Evolutionary conservation across 2,888 invertebrate genomes (phyloP), one percentile per base, ranked within the genome.

Genomic region (Apamea crenata): DNA sequence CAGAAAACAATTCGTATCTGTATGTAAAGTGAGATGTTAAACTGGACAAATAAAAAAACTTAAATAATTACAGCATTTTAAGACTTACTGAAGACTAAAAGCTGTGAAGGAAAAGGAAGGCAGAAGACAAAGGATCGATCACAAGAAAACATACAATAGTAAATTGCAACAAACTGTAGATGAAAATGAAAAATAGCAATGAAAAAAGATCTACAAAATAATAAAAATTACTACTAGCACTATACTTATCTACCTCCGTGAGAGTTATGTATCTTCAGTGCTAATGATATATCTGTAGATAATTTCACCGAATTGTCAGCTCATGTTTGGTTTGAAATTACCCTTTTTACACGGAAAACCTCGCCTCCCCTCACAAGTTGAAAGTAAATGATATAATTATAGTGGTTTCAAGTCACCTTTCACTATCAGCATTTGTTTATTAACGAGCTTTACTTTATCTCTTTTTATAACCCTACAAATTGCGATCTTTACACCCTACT

Each of bases 381-480:
- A 25, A 53, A 25, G 8, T 50, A 1, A 53, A 40, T 70, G 0
- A 21, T 32, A 32, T 25, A 16, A 16, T 47, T 6, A 29, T 2
- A 32, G 1, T n/a, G 18, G 21, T 21, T 70, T 14, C 7, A 7
- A 47, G 6, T 29, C 3, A 36, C n/a, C 36, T 66, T 40, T 67
- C 32, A 56, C 10, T 29, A 40, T 56, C 25, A 50, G 32, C 44
- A 66, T 36, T 79, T 3, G 6, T 66, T 74, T n/a, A n/a, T 8
- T 59, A 67, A 83, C 21, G 21, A 67, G n/a, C 12, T 67, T 61
- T 25, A 25, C 12, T 53, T 69, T 36, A 21, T 25, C 3, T 3
- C 25, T 47, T 59, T 59, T 32, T 47, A 63, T n/a, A 36, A 61
- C 65, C 18, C 29, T 32, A 78, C 36, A 84, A 85, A 81, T 72